These are phyloP conservation scores for Choreutis nemorana DNA, from an alignment of 2,888 invertebrate species.

Conservation along the genomic window DNA sequence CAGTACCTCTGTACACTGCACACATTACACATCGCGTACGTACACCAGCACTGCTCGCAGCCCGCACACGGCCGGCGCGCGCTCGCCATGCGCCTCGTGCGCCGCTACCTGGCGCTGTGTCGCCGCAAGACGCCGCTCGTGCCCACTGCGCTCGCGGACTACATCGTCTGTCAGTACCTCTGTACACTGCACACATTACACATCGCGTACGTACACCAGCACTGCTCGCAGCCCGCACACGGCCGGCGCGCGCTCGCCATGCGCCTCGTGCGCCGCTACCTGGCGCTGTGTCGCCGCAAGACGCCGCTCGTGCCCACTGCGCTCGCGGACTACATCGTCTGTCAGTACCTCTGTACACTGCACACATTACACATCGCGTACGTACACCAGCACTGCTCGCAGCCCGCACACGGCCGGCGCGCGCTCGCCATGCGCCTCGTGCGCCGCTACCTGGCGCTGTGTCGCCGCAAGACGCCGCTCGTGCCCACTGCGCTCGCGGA, in stretches of 20 bases:
- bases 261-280: constrained; percentile 92
- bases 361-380: constrained; percentile 99
- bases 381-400: constrained; percentile 91
- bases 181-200: too few species aligned
- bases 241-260: constrained; percentile 81
- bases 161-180: constrained; percentile 73
- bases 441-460: constrained; percentile 90
- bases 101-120: constrained; percentile 91
- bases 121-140: constrained; percentile 88
- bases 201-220: constrained; percentile 96
- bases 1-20: constrained; percentile 28
- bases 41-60: constrained; percentile 90
- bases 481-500: constrained; percentile 90
- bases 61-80: constrained; percentile 70
- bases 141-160: constrained; percentile 86
- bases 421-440: constrained; percentile 92
- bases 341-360: constrained; percentile 42
- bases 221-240: constrained; percentile 77
- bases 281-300: constrained; percentile 89
- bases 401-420: constrained; percentile 69
- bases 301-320: constrained; percentile 86
- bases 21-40: constrained; percentile 99
- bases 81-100: constrained; percentile 91
- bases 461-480: constrained; percentile 86
- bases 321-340: constrained; percentile 89